A percentile compares a stretch with the other conserved stretches of the same genome.
phyloP scores from a whole-genome alignment of 2,113 vertebrate genomes.

The Megaceryle maxima region DNA sequence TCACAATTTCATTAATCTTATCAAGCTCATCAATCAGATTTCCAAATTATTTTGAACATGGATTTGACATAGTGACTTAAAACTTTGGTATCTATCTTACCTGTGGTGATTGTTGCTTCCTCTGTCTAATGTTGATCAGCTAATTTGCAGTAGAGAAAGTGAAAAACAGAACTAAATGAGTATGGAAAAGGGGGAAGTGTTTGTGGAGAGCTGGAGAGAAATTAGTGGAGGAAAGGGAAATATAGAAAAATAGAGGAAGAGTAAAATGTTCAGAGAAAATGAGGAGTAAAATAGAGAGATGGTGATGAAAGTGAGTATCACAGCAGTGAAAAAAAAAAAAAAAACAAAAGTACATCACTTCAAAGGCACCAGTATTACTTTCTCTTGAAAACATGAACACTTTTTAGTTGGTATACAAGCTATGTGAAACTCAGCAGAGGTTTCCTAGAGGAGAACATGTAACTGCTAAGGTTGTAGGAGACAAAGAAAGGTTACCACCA shows the following conservation, averaged over 20 bases:
- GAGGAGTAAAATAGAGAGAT: background rate
- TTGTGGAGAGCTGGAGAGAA: background rate
- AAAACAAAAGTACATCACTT: background rate
- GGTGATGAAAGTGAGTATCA: background rate
- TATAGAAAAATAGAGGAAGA: background rate
- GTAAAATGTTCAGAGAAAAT: background rate
- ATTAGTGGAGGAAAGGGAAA: background rate
- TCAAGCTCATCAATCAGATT: background rate
- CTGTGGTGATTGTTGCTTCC: background rate
- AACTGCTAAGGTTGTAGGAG: background rate
- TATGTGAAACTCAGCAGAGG: background rate
- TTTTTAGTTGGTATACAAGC: background rate
- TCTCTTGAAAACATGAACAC: background rate
- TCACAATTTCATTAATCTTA: background rate
- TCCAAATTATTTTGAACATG: background rate
- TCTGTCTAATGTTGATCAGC: background rate
- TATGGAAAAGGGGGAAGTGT: background rate
- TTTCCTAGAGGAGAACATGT: background rate
- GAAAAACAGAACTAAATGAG: background rate
- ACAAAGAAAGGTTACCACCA: background rate
- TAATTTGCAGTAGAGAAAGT: background rate
- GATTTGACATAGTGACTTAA: background rate
- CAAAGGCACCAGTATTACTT: background rate
- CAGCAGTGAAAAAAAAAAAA: background rate
- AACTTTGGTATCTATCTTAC: background rate